These are phyloP conservation scores for Todiramphus chloris DNA, from an alignment of 2,113 vertebrate genomes.

Conservation along the genomic window DNA sequence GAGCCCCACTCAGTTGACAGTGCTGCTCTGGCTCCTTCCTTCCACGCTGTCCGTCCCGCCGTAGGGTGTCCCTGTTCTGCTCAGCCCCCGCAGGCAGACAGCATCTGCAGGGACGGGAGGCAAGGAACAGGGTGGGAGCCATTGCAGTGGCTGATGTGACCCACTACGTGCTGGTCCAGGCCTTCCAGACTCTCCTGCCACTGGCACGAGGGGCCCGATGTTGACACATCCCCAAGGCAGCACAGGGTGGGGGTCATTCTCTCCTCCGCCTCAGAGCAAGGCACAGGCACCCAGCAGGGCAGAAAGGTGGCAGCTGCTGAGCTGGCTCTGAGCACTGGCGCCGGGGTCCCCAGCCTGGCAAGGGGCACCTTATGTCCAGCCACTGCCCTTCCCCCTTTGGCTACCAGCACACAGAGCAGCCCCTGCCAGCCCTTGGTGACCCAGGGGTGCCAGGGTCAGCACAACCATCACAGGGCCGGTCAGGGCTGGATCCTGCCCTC, in stretches of 20 bases:
- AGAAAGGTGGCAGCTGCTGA: background rate
- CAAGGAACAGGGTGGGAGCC: background rate
- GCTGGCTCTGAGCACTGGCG: fast-evolving
- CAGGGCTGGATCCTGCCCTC: background rate
- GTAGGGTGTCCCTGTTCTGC: fast-evolving
- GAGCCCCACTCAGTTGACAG: background rate
- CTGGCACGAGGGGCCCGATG: background rate
- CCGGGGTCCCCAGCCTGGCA: background rate
- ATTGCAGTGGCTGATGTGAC: background rate
- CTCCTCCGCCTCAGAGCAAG: background rate
- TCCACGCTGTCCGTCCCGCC: fast-evolving
- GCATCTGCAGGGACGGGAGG: background rate
- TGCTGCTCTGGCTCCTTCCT: background rate
- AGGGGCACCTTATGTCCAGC: background rate
- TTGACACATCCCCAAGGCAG: background rate
- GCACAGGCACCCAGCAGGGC: background rate
- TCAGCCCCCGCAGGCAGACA: background rate
- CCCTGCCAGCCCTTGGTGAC: fast-evolving
- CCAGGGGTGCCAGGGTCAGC: background rate
- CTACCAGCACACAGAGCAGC: background rate
- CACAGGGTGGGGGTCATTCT: fast-evolving
- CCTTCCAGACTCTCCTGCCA: background rate
- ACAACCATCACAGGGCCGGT: fast-evolving
- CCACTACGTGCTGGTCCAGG: fast-evolving
- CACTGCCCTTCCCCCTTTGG: background rate